phyloP scores from a whole-genome alignment of 1,140 invertebrate species.

The Heliconius himera region DNA sequence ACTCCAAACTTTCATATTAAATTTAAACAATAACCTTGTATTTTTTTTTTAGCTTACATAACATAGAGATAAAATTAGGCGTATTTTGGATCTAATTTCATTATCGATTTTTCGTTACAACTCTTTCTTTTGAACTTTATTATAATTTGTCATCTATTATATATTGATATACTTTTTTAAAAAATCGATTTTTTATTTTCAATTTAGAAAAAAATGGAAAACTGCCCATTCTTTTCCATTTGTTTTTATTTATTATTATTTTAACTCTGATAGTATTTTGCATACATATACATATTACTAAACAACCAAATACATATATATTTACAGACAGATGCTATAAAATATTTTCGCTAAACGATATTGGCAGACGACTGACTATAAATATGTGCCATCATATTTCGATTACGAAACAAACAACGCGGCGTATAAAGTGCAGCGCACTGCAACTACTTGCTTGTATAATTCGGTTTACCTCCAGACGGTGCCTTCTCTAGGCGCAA shows the following conservation, averaged over 20 bases:
- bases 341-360: neutral
- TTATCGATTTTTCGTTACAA: no score
- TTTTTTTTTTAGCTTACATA: neutral
- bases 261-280: neutral
- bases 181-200: no score
- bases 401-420: slow-evolving; percentile 18
- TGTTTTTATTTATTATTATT: neutral
- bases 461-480: slow-evolving; percentile 67
- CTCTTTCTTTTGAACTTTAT: no score
- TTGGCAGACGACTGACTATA: neutral
- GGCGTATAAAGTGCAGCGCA: slow-evolving; percentile 48
- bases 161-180: no score
- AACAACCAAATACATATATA: neutral
- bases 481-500: slow-evolving; percentile 51
- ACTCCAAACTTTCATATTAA: neutral
- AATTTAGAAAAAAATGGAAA: no score
- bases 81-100: no score
- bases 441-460: slow-evolving; percentile 45
- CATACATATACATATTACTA: neutral
- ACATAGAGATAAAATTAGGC: no score
- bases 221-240: no score
- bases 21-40: neutral
- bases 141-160: no score
- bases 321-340: neutral
- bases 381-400: neutral